Conservation (phyloP, 2,888 invertebrate species). For the Galeopsomyia nigrocyanea region DNA sequence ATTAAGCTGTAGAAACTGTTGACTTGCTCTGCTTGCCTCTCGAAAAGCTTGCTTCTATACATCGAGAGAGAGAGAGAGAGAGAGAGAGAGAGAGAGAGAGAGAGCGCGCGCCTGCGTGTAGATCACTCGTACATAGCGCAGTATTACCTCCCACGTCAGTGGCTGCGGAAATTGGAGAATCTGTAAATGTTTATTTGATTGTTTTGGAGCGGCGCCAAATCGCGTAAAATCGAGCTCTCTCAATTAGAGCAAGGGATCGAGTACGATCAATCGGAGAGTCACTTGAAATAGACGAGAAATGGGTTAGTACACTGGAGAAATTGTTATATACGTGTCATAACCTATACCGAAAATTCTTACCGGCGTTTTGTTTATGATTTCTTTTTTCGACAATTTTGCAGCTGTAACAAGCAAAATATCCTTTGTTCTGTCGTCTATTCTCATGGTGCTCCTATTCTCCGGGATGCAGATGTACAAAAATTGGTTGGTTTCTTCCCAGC, state of each 20-base stretch:
- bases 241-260: neutral
- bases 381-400: slow-evolving; percentile 66
- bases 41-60: no score
- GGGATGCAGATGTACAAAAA: slow-evolving; percentile 93
- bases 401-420: slow-evolving; percentile 82
- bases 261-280: no score
- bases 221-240: neutral
- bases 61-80: no score
- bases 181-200: no score
- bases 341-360: slow-evolving; percentile 24
- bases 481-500: slow-evolving; percentile 83
- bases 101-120: no score
- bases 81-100: no score
- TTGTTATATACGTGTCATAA: slow-evolving; percentile 37
- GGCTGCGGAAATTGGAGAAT: no score
- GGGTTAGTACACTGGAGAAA: slow-evolving; percentile 37
- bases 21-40: no score
- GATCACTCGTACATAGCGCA: no score
- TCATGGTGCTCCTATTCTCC: slow-evolving; percentile 88
- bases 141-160: no score
- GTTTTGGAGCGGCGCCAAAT: no score
- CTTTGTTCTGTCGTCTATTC: slow-evolving; percentile 82
- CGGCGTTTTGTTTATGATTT: slow-evolving; percentile 4
- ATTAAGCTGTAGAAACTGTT: slow-evolving; percentile 19
- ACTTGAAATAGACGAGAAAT: slow-evolving; percentile 8